Percentiles rank a stretch among this genome's conserved stretches.
phyloP scores from a whole-genome alignment of 2,888 invertebrate species.

The Catonia carolina region DNA sequence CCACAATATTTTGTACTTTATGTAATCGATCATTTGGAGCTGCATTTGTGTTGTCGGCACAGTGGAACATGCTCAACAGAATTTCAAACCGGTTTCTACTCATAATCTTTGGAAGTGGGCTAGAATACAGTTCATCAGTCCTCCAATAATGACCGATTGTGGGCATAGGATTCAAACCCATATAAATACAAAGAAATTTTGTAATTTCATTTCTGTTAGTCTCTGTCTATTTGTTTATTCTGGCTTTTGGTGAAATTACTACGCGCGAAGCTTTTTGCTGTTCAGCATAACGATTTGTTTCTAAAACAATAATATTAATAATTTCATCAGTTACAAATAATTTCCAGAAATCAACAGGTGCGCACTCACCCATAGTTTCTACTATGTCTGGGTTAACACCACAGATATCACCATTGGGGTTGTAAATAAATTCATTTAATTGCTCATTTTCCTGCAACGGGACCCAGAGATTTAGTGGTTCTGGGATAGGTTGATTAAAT shows the following conservation, averaged over 20 bases:
- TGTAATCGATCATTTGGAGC: neutral
- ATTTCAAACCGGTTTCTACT: neutral
- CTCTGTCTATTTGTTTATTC: no score
- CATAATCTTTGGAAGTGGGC: neutral
- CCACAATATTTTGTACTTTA: neutral
- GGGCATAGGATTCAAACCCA: slow-evolving; percentile 36
- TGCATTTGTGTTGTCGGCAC: neutral
- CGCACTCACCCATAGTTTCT: slow-evolving; percentile 4
- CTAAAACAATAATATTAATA: neutral
- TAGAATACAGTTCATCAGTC: slow-evolving; percentile 25
- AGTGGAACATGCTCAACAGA: slow-evolving; percentile 1
- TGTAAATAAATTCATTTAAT: neutral
- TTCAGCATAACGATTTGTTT: neutral
- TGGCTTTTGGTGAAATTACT: no score
- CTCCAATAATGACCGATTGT: slow-evolving; percentile 37
- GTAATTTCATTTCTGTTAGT: no score
- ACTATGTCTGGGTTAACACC: neutral
- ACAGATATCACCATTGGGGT: neutral
- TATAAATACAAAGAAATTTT: slow-evolving; percentile 29
- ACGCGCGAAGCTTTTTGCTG: no score
- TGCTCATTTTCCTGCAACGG: no score
- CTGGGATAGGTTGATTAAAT: no score
- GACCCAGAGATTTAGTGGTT: no score
- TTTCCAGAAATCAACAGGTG: slow-evolving; percentile 15
- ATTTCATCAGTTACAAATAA: neutral